Evolutionary conservation across 2,113 vertebrate genomes (phyloP), one percentile per base, ranked within the genome.

Genomic region (Carassius gibelio): DNA sequence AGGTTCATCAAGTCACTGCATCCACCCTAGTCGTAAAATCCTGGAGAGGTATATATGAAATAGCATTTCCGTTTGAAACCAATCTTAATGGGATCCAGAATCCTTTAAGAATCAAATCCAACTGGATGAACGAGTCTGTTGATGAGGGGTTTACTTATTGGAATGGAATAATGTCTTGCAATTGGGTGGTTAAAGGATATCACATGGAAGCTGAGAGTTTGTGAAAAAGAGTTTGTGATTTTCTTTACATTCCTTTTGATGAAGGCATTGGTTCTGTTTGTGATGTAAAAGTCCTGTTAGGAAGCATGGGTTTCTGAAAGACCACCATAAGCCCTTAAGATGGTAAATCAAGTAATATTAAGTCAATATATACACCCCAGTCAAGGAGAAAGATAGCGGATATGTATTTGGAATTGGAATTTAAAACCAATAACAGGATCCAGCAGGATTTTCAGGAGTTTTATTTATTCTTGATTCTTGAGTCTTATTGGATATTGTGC

Each of bases 341-440:
- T 71, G 11, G 10, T 74, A 23, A 74, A 74, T 71, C 68, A 71
- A 71, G 68, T 71, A 69, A 38, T 71, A 38, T 38, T 69, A 9
- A 21, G 15, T 38, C 15, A 36, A 19, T 69, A 71, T 21, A 9
- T 38, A 38, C 8, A 42, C 7, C 14, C 7, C 34, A 72, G 19
- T 42, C 36, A 42, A 21, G 17, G 34, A 11, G 36, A 21, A 42
- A 69, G 3, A 3, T 59, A 64, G 2, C 13, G 19, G 57, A 61
- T 26, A 13, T 64, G 9, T 64, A 69, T 8, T 48, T 48, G n/a
- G 42, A 48, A 26, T 15, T 75, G 38, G 23, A 17, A 34, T 36
- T 7, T 36, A 30, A 14, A 69, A 36, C 66, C 26, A 69, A 1
- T 6, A 69, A 36, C 19, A 17, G 3, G 30, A 69, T 68, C 34